Base-by-base conservation (phyloP, 2,888 invertebrate genomes). In the Leptopilina myrica region DNA sequence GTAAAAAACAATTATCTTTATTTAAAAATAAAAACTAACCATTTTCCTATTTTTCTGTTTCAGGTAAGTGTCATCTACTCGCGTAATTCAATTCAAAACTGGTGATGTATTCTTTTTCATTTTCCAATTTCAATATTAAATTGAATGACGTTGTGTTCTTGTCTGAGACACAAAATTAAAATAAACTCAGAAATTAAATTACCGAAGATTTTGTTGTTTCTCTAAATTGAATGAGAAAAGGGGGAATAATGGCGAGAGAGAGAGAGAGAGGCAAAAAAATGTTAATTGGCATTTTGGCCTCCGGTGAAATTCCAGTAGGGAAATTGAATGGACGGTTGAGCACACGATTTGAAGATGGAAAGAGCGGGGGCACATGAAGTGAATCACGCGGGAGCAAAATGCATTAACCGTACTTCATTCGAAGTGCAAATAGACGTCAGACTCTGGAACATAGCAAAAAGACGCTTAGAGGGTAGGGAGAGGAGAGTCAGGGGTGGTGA, bases 361-460 rank as follows among this genome's bases (percentile, higher is more conserved):
- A 20, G 20, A 20, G 20, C 20, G 20, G 20, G 49, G 49, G 49
- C 7, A 8, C 8, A 46, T 11, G 49, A 49, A 49, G 6, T 33
- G 69, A 73, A 73, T 56, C 69, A 56, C 67, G 49, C 33, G 33
- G 53, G 69, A 33, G 33, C 33, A 56, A 73, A 73, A 49, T 73
- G 69, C 69, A 73, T 73, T 73, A 53, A 7, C 69, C 56, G 69
- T 56, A 73, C 56, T 33, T 56, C 26, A 73, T n/a, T 56, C 8
- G 14, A 33, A 56, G 69, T 73, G 56, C 56, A 73, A 56, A 73
- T 73, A 73, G 49, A 53, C n/a, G 69, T 56, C 69, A 56, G 53
- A 56, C 56, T 33, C 11, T 20, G 49, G 53, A 62, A 62, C 33
- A 26, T 26, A 53, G 33, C n/a, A 46, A 49, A 56, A 73, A 73